These are phyloP conservation scores for Andrena camellia DNA, from an alignment of 2,888 invertebrate genomes.

Conservation along the genomic window DNA sequence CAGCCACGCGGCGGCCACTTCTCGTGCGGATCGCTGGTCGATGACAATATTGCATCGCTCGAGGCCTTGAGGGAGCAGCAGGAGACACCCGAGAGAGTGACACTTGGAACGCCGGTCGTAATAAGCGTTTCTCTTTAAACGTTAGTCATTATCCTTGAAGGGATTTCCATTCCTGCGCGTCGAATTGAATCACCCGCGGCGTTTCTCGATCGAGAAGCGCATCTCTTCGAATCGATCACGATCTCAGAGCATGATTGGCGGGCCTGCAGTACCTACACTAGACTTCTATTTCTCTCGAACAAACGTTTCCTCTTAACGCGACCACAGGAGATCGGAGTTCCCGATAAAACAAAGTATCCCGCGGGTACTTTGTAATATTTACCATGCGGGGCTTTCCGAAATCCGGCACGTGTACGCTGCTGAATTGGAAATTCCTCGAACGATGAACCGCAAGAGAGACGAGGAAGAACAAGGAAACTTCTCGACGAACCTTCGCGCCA, in stretches of 20 bases:
- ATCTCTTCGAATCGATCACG: neutral
- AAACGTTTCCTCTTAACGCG: neutral
- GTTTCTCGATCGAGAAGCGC: constrained; percentile 13
- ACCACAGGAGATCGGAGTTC: neutral
- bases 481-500: neutral
- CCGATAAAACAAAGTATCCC: neutral
- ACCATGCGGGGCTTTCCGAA: constrained; percentile 23
- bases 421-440: constrained; percentile 22
- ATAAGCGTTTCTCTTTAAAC: constrained; percentile 69
- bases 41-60: constrained; percentile 55
- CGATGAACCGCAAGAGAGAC: neutral
- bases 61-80: constrained; percentile 49
- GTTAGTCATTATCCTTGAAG: constrained; percentile 71
- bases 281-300: neutral
- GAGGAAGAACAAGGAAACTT: neutral
- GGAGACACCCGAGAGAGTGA: constrained; percentile 41
- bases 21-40: constrained; percentile 22
- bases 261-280: neutral
- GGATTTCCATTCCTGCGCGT: constrained; percentile 68
- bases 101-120: constrained; percentile 43
- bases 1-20: neutral
- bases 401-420: neutral
- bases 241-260: neutral
- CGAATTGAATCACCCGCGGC: constrained; percentile 52
- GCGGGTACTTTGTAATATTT: neutral